Base-by-base conservation (phyloP, 2,888 invertebrate species). In the Elysia crispata region DNA sequence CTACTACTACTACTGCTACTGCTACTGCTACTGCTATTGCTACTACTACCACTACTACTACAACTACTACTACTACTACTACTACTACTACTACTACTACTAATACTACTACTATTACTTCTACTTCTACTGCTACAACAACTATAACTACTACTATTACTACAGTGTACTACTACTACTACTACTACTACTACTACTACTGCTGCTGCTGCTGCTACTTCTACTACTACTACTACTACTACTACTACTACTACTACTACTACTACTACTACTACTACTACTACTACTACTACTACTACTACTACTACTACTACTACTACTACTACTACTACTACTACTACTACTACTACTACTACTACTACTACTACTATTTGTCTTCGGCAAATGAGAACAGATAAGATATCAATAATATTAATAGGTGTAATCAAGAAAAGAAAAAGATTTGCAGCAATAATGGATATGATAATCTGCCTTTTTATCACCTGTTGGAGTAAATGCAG, bases 51-150 rank as follows among this genome's bases (percentile, higher is more conserved):
- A 54, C 54, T 54, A 54, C 54, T 54, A 54, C 54, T 54, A 54
- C 54, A 54, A 54, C 54, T 54, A 54, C 54, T 54, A 54, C 54
- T 54, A 54, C 54, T 54, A 54, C 54, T 54, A 54, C 54, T 54
- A 54, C 54, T 54, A 54, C 54, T 54, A n/a, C n/a, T n/a, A n/a
- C n/a, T n/a, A n/a, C n/a, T n/a, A n/a, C n/a, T n/a, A n/a, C n/a
- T n/a, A n/a, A n/a, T n/a, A n/a, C n/a, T n/a, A n/a, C n/a, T n/a
- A n/a, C n/a, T n/a, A n/a, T n/a, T n/a, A n/a, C n/a, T n/a, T n/a
- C n/a, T n/a, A n/a, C n/a, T n/a, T n/a, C n/a, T n/a, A n/a, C n/a
- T n/a, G n/a, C n/a, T n/a, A 54, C 54, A 15, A 54, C 54, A 54
- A 54, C 54, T 54, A 54, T 18, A 15, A 54, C 54, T 54, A 54